These are phyloP conservation scores for Sprattus sprattus DNA, from an alignment of 2,113 vertebrate genomes.

Conservation along the genomic window DNA sequence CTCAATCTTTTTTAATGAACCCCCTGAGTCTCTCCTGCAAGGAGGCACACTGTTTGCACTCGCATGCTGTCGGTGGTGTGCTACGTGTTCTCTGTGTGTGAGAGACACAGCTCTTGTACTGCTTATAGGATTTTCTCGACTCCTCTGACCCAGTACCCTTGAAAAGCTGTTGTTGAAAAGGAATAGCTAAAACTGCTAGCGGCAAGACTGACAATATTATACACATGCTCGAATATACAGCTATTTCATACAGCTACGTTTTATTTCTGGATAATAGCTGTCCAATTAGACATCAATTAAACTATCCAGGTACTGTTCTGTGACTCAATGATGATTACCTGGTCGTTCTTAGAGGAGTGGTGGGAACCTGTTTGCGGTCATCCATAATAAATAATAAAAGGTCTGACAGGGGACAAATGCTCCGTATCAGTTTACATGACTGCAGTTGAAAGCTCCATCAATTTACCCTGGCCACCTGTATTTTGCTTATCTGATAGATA, in stretches of 20 bases:
- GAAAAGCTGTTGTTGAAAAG: neutral
- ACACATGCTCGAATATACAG: neutral
- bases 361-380: neutral
- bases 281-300: no score
- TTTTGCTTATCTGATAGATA: neutral
- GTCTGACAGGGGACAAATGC: neutral
- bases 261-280: no score
- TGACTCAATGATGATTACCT: neutral
- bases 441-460: neutral
- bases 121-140: neutral
- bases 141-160: neutral
- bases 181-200: neutral
- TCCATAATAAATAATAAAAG: neutral
- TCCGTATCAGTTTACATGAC: neutral
- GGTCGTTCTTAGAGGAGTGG: neutral
- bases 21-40: slow-evolving; percentile 9
- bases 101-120: neutral
- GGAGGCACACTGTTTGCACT: neutral
- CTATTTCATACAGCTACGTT: neutral
- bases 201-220: neutral
- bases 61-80: neutral
- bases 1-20: slow-evolving; percentile 33
- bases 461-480: neutral
- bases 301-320: neutral
- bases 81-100: neutral